A percentile compares a stretch with the other conserved stretches of the same genome.
Conservation (phyloP, 2,888 invertebrate species). For the Cyrtodaria siliqua region DNA sequence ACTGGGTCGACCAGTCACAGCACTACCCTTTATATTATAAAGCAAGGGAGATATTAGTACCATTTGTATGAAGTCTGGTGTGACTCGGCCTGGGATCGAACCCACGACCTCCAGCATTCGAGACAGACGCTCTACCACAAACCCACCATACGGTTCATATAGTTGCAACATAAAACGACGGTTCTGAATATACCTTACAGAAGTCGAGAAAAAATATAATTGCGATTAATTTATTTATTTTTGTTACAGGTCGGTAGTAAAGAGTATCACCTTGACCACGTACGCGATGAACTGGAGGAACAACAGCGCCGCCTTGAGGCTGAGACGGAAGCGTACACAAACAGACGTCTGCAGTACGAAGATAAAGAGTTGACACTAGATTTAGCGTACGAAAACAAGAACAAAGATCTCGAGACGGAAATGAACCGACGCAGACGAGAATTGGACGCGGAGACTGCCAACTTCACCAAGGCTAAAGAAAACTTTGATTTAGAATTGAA, state of each 20-base stretch:
- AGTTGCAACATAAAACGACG: too few species aligned
- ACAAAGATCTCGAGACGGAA: conserved; percentile 63
- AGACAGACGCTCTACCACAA: too few species aligned
- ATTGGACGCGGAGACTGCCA: conserved; percentile 63
- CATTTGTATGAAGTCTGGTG: too few species aligned
- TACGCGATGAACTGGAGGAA: conserved; percentile 71
- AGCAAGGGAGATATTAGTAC: too few species aligned
- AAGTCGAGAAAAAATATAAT: too few species aligned
- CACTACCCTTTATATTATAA: too few species aligned
- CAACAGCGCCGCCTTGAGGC: conserved; percentile 73
- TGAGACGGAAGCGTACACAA: conserved; percentile 70
- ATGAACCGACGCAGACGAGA: conserved; percentile 60
- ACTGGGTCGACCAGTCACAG: too few species aligned
- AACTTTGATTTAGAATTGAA: conserved; percentile 77
- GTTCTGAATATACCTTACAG: too few species aligned
- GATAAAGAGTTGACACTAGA: conserved; percentile 73
- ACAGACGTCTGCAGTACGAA: conserved; percentile 71
- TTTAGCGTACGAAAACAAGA: conserved; percentile 65
- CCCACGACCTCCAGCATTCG: too few species aligned
- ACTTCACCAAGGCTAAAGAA: conserved; percentile 72
- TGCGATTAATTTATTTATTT: neutral
- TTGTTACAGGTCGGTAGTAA: conserved; percentile 53
- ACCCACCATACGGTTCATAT: too few species aligned
- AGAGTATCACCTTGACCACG: conserved; percentile 71
- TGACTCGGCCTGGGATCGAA: too few species aligned